Evolutionary conservation across 2,888 invertebrate species (phyloP), one percentile per base, ranked within the genome.

Genomic region (Ceratothoa steindachneri): DNA sequence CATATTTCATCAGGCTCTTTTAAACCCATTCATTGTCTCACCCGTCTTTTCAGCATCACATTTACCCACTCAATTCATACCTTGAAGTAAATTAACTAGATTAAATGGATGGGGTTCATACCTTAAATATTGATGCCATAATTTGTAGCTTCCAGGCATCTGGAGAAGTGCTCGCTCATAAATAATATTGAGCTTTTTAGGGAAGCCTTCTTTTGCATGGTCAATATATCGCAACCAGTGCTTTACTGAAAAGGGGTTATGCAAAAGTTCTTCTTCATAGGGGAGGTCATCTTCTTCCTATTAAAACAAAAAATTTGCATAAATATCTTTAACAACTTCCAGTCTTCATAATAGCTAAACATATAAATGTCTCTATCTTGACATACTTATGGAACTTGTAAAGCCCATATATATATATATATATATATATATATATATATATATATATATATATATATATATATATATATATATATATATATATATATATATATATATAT

Each of bases 211-310:
- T 83, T 94, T 94, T 83, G 97, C 95, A 84, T 97, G 96, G 75
- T 98, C 97, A 73, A 99, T 93, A 83, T 98, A 99, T 22, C 99
- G 89, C 71, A 97, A 87, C 99, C 99, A 99, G 84, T 97, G 96
- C 85, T 97, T 97, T 0, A 99, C 94, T 0, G 97, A 97, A 85
- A 91, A 97, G 0, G 97, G 96, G 86, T 99, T 99, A 80, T 98
- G 88, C 52, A 99, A 87, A 82, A 99, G 97, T 86, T 99, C 99
- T 85, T 99, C 99, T 85, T 99, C 99, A 84, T 96, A 99, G 0
- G 97, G 95, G 53, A 99, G 87, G 86, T 99, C 99, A 83, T 97
- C 77, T 3, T 66, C 96, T 84, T 97, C 96, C 80, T 81, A 72
- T 31, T 74, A 69, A 9, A 73, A 19, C 5, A 52, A 52, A 52